Conservation (phyloP, 2,113 vertebrate genomes). For the Turnix velox region DNA sequence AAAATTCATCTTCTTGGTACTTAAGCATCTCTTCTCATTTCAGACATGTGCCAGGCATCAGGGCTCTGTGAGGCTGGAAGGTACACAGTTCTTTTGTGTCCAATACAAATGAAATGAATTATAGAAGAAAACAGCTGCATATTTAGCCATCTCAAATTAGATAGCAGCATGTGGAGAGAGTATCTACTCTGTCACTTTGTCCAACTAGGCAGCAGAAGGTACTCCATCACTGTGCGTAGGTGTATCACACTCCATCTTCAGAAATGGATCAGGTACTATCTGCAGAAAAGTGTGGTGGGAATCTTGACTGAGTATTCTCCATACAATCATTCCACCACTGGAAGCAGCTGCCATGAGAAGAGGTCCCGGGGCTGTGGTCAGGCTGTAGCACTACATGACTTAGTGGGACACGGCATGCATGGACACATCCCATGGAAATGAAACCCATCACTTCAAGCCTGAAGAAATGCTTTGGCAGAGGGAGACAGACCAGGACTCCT, state of each 20-base stretch:
- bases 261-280: not conserved
- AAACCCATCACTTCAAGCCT: not conserved
- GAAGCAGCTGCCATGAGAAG: not conserved
- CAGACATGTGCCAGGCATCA: not conserved
- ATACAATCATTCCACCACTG: not conserved
- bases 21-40: not conserved
- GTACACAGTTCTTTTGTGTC: not conserved
- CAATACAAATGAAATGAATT: not conserved
- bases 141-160: not conserved
- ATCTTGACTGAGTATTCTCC: not conserved
- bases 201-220: not conserved
- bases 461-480: not conserved
- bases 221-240: not conserved
- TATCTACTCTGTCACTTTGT: not conserved
- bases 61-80: not conserved
- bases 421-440: not conserved
- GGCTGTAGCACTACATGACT: not conserved
- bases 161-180: not conserved
- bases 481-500: not conserved
- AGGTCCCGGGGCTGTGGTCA: not conserved
- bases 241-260: not conserved
- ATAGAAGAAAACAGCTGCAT: not conserved
- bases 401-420: not conserved
- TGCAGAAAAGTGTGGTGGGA: not conserved
- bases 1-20: not conserved